Evolutionary conservation across 2,113 vertebrate species (phyloP), one percentile per base, ranked within the genome.

Genomic region (Eulemur macaco): DNA sequence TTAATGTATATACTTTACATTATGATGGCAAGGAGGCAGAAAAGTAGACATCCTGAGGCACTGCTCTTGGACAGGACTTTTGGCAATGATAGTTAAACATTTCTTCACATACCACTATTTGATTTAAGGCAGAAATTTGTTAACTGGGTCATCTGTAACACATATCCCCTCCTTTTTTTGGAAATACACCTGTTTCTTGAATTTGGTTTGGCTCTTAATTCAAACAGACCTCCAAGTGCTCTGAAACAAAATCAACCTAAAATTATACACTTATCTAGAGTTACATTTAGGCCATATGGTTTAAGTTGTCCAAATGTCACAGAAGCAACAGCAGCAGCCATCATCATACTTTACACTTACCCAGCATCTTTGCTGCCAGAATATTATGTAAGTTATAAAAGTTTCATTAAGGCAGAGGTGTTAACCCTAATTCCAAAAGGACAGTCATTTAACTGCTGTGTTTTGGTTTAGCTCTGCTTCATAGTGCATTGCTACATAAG

Each of bases 241-340:
- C 97, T 96, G 95, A 98, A 97, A 94, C 94, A 96, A 96, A 97
- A 97, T 97, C 95, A 96, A 94, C 93, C 97, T 98, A 97, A 98
- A 98, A 98, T 96, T 97, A 95, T 90, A 96, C 93, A 86, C 96
- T 97, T 97, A 96, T 98, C 96, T 97, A 93, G 96, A 97, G 97
- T 97, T 97, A 86, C 97, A 96, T 66, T 97, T 86, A 86, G 93
- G 94, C 97, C 96, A 97, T 96, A 97, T 97, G 97, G 96, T 97
- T 97, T 89, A 94, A 97, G 97, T 93, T 96, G 97, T 97, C 96
- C 97, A 97, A 97, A 97, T 97, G 97, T 97, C 97, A 96, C 94
- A 96, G 94, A 97, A 97, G 95, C 74, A 97, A 94, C 93, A 96
- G 95, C 88, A 95, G 92, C 88, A 95, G 95, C 91, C 91, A 92